Base-by-base conservation (phyloP, 1,140 invertebrate genomes). In the Ceratosolen fusciceps region DNA sequence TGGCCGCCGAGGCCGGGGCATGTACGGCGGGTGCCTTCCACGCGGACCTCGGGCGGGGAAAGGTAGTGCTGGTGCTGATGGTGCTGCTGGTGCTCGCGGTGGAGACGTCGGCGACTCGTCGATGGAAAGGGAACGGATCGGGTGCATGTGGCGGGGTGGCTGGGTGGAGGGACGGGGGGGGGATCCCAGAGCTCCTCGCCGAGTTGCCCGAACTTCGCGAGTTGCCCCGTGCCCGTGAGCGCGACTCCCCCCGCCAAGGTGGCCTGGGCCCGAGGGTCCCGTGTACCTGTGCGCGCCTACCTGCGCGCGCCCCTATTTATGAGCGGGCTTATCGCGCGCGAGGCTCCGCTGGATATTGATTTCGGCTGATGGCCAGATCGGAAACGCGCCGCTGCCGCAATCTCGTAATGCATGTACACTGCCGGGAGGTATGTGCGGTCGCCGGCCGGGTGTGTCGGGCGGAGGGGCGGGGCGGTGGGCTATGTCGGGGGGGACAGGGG, bases 291-390 rank as follows among this genome's bases (percentile, higher is more conserved):
- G 34, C 12, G 19, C 26, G 12, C 10, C 24, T 21, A 26, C 39
- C n/a, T 47, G 21, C 39, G n/a, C 24, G 67, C 19, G 37, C 37
- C 31, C n/a, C 24, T 74, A 65, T 74, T 74, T 60, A 60, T n/a
- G 71, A 74, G 54, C 5, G 12, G 31, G 54, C 52, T 74, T 74
- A 74, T 74, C 68, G 68, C 47, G 68, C 47, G 26, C 43, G 71
- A 24, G 71, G 39, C 29, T 10, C 43, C 1, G 47, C 19, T 31
- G 77, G 62, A 79, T 79, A 79, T 79, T 79, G 77, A 79, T 79
- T 79, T 79, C 77, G 71, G 71, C 77, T 74, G 77, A 79, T 79
- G 71, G 71, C 72, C 77, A 79, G 77, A 79, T 79, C 77, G 77
- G 70, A 78, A 78, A 78, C 34, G 54, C 34, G 43, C 52, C 74